These are phyloP conservation scores for Liodrosophila aerea DNA, from an alignment of 2,888 invertebrate genomes.

Conservation along the genomic window DNA sequence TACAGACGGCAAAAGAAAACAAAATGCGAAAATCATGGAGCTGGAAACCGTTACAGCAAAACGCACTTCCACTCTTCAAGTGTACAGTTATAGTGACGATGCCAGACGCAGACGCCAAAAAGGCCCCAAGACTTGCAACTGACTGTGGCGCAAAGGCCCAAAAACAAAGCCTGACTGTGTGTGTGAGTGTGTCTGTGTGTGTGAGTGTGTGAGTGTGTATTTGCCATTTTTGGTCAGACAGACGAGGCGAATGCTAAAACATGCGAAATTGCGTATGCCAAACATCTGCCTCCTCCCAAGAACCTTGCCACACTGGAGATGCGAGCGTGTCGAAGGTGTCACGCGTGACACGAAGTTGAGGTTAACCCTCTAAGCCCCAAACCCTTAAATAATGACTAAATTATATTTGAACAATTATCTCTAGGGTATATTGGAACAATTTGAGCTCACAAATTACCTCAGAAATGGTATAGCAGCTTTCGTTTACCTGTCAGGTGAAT, in stretches of 20 bases:
- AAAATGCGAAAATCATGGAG: constrained; percentile 59
- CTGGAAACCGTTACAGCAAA: constrained; percentile 69
- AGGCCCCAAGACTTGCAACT: constrained; percentile 17
- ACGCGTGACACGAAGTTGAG: constrained; percentile 2
- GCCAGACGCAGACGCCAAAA: constrained; percentile 25
- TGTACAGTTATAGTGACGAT: constrained; percentile 60
- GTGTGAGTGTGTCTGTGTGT: neutral
- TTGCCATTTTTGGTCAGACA: constrained; percentile 52
- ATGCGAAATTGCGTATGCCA: constrained; percentile 48
- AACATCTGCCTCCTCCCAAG: constrained; percentile 26
- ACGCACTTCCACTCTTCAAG: constrained; percentile 68
- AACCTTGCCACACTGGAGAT: constrained; percentile 33
- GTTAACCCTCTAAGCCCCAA: too few species aligned
- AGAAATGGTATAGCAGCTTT: too few species aligned
- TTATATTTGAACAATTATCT: too few species aligned
- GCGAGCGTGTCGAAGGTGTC: constrained; percentile 13
- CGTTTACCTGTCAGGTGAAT: too few species aligned
- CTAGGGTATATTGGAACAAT: too few species aligned
- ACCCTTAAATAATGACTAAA: too few species aligned
- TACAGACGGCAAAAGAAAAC: constrained; percentile 45
- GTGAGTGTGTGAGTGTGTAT: neutral
- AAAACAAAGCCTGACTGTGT: constrained; percentile 49
- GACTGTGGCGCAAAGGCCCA: constrained; percentile 31
- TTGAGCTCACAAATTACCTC: too few species aligned
- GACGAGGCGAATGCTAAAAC: constrained; percentile 49